A percentile compares a stretch with the other conserved stretches of the same genome.
Evolutionary conservation across 2,888 invertebrate species (phyloP).

Genomic region (Oscheius onirici): DNA sequence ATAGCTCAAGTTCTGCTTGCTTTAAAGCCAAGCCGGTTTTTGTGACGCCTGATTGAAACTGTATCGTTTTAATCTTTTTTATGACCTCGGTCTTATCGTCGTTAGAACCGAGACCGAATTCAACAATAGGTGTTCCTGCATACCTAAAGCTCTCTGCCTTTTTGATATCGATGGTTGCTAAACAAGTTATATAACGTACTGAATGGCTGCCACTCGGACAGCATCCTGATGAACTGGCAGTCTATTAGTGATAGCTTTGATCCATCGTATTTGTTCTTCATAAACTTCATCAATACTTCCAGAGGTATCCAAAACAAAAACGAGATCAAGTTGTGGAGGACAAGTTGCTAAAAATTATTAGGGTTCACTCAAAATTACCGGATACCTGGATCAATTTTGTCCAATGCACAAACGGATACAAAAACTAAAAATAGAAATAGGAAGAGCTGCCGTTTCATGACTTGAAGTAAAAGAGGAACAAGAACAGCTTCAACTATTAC

Average conservation of each 20-base stretch:
- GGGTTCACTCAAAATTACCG: not conserved
- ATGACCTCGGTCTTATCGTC: conserved; percentile 45
- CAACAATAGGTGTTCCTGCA: conserved; percentile 61
- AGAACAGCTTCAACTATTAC: not conserved
- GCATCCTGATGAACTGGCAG: conserved; percentile 66
- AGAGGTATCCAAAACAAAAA: conserved; percentile 69
- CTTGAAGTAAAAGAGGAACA: not conserved
- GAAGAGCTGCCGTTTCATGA: conserved; percentile 6
- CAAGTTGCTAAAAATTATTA: conserved; percentile 46
- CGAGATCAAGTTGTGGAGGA: conserved; percentile 65
- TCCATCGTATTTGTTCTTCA: conserved; percentile 53
- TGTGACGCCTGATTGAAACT: conserved; percentile 45
- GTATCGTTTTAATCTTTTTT: conserved; percentile 39
- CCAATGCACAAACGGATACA: not conserved
- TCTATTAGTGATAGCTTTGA: conserved; percentile 38
- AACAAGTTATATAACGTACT: too few species aligned
- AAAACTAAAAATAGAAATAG: not conserved
- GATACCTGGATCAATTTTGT: conserved; percentile 10
- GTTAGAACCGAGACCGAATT: conserved; percentile 66
- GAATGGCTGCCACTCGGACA: conserved; percentile 71
- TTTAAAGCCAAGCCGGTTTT: conserved; percentile 47
- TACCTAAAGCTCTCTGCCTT: conserved; percentile 47
- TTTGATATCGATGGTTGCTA: too few species aligned
- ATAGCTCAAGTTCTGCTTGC: conserved; percentile 49
- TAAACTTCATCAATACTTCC: conserved; percentile 63